Percentiles rank a stretch among this genome's conserved stretches.
These are phyloP conservation scores for Ectropis crepuscularia DNA, from an alignment of 2,888 invertebrate species.

Conservation along the genomic window DNA sequence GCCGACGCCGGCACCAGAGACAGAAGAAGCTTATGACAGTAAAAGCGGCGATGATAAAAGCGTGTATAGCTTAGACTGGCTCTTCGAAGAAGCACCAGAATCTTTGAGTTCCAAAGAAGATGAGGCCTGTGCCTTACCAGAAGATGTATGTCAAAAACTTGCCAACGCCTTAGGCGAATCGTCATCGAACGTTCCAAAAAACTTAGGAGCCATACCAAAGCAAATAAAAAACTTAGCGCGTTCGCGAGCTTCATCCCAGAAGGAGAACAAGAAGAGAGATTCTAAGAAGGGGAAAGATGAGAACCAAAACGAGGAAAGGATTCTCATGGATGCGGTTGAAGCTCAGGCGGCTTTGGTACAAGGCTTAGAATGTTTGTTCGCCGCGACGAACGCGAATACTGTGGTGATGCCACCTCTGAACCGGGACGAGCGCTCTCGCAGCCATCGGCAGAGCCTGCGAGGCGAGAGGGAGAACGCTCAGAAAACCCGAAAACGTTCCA, in stretches of 20 bases:
- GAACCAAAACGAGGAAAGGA: conserved; percentile 73
- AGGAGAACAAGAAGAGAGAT: conserved; percentile 83
- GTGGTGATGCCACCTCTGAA: conserved; percentile 77
- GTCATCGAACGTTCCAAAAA: conserved; percentile 83
- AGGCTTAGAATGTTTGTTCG: conserved; percentile 81
- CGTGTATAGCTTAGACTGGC: conserved; percentile 79
- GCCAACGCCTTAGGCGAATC: conserved; percentile 73
- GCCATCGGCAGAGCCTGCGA: conserved; percentile 72
- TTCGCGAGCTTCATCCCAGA: conserved; percentile 84
- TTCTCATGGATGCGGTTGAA: conserved; percentile 77
- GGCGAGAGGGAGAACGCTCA: conserved; percentile 74
- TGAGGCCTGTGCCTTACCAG: conserved; percentile 53
- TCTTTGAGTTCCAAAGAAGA: conserved; percentile 55
- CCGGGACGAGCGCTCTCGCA: conserved; percentile 70
- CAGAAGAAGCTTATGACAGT: conserved; percentile 68
- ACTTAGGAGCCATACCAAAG: conserved; percentile 90
- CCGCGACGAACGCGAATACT: conserved; percentile 78
- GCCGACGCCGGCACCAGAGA: conserved; percentile 57
- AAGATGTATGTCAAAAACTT: conserved; percentile 67
- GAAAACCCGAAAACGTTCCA: conserved; percentile 81
- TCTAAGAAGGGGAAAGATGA: conserved; percentile 76
- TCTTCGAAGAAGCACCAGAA: conserved; percentile 71
- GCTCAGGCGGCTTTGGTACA: conserved; percentile 84
- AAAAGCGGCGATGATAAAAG: conserved; percentile 77
- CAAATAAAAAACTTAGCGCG: conserved; percentile 85